Conservation (phyloP, 1,140 invertebrate species). For the Popillia japonica region DNA sequence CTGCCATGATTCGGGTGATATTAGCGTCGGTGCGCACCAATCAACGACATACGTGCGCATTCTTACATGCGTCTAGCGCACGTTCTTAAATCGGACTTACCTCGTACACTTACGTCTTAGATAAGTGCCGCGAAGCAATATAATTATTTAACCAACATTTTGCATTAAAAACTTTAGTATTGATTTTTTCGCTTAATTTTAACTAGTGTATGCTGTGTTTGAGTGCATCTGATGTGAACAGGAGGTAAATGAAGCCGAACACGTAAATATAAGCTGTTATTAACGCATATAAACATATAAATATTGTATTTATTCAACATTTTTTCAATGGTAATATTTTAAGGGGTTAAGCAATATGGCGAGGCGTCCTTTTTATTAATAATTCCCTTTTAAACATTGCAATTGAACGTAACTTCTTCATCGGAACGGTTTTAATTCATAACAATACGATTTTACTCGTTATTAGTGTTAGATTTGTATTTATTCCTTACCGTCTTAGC, state of each 20-base stretch:
- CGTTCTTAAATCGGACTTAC: constrained; percentile 51
- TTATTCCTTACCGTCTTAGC: constrained; percentile 43
- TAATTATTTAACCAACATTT: constrained; percentile 62
- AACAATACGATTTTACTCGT: constrained; percentile 5
- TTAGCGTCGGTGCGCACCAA: constrained; percentile 48
- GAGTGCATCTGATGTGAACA: neutral
- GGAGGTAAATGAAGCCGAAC: constrained; percentile 17
- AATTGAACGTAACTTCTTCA: neutral
- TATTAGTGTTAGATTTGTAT: constrained; percentile 31
- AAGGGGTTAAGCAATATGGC: constrained; percentile 58
- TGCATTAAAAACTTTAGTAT: constrained; percentile 60
- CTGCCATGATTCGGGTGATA: constrained; percentile 48
- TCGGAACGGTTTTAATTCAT: constrained; percentile 34
- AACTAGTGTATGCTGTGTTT: constrained; percentile 45
- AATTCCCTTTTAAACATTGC: constrained; percentile 37
- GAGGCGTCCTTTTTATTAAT: constrained; percentile 54
- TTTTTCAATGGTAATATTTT: constrained; percentile 55
- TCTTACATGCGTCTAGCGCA: constrained; percentile 54
- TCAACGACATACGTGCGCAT: constrained; percentile 52
- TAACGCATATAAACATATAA: constrained; percentile 46
- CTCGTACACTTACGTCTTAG: constrained; percentile 54
- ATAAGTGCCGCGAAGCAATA: constrained; percentile 55
- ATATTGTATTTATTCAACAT: constrained; percentile 55
- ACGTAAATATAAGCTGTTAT: constrained; percentile 18
- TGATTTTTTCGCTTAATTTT: constrained; percentile 57